These are phyloP conservation scores for Brienomyrus longianalis DNA, from an alignment of 2,113 vertebrate species.

Conservation along the genomic window DNA sequence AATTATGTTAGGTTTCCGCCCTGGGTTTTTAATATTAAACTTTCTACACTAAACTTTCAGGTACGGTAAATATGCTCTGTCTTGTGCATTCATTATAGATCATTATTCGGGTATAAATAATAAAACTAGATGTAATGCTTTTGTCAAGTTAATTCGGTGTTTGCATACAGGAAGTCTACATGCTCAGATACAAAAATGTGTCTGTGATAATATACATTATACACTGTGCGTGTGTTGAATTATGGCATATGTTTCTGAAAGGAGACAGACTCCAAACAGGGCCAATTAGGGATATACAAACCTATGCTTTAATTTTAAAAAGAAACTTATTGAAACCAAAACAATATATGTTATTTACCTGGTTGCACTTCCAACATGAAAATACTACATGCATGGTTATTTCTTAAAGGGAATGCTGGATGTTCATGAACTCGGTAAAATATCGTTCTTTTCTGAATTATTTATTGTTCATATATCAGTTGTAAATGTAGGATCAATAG, in stretches of 20 bases:
- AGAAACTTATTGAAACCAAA: not conserved
- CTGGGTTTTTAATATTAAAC: not conserved
- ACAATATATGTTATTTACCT: not conserved
- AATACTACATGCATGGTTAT: not conserved
- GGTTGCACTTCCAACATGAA: not conserved
- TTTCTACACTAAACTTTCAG: not conserved
- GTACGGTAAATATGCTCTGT: not conserved
- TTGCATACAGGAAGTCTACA: not conserved
- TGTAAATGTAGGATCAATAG: not conserved
- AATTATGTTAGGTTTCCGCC: not conserved
- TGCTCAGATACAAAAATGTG: not conserved
- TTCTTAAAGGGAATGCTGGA: not conserved
- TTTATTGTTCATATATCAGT: conserved; percentile 4
- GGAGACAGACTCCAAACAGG: not conserved
- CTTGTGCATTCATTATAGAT: not conserved
- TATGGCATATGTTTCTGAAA: not conserved
- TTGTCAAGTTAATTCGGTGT: not conserved
- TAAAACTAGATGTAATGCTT: not conserved
- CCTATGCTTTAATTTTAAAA: not conserved
- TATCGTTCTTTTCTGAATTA: not conserved
- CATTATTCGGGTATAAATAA: not conserved
- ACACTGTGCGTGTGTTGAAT: not conserved
- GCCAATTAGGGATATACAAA: not conserved
- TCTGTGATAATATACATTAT: not conserved
- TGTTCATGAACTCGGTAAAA: not conserved